Conservation (phyloP, 2,113 vertebrate genomes). For the Sander lucioperca region DNA sequence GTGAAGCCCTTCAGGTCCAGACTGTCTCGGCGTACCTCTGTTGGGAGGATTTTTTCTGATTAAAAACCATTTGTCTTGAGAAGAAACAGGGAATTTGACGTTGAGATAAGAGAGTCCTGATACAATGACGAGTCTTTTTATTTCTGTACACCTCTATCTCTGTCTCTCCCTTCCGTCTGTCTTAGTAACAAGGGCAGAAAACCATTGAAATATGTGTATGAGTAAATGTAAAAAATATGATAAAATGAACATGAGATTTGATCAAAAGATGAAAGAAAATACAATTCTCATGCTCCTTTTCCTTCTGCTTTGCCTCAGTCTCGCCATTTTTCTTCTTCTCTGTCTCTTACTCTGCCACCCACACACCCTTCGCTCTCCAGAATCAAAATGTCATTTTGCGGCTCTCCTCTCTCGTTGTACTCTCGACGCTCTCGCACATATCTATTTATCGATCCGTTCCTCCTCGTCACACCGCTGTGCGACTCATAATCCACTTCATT, state of each 20-base stretch:
- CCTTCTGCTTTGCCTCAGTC: neutral
- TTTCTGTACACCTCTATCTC: constrained; percentile 25
- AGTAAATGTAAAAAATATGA: neutral
- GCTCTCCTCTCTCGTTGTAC: constrained; percentile 44
- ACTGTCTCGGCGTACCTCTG: constrained; percentile 43
- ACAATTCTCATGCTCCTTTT: neutral
- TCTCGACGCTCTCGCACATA: constrained; percentile 36
- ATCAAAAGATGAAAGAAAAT: neutral
- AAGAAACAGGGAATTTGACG: constrained; percentile 41
- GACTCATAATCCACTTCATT: constrained; percentile 76
- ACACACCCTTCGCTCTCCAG: constrained; percentile 26
- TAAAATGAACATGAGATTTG: neutral
- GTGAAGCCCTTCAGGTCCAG: constrained; percentile 54
- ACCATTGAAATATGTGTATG: neutral
- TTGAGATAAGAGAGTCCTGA: constrained; percentile 31
- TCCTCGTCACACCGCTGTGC: constrained; percentile 55
- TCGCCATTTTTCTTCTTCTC: constrained; percentile 28
- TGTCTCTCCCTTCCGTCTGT: neutral
- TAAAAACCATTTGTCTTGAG: constrained; percentile 67
- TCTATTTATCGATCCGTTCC: constrained; percentile 69
- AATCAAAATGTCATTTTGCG: constrained; percentile 55
- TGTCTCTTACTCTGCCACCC: constrained; percentile 20
- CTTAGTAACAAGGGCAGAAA: neutral
- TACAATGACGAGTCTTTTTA: constrained; percentile 33
- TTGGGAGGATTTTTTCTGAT: constrained; percentile 59